These are phyloP conservation scores for Abramis brama DNA, from an alignment of 2,113 vertebrate species.

Conservation along the genomic window DNA sequence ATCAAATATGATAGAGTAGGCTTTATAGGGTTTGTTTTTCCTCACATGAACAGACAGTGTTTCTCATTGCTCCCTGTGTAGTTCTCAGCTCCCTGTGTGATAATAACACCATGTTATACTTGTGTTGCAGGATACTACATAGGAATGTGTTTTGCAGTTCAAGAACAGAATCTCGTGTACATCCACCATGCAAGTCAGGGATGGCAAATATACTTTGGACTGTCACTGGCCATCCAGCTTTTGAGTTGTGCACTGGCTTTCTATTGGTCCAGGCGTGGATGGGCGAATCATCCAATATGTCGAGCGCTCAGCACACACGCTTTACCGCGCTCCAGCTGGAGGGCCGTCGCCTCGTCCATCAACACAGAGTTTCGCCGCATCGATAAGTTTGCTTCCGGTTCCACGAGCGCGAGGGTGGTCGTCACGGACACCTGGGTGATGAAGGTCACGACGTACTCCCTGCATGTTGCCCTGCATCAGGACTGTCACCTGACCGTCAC, in stretches of 20 bases:
- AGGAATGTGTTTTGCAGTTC: conserved; percentile 90
- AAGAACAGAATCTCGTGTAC: conserved; percentile 81
- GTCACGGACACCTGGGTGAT: conserved; percentile 93
- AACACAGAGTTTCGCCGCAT: conserved; percentile 91
- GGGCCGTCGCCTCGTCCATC: conserved; percentile 83
- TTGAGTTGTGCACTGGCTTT: conserved; percentile 72
- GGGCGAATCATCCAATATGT: conserved; percentile 86
- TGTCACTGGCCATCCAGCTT: conserved; percentile 75
- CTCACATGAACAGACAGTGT: background rate
- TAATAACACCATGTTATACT: background rate
- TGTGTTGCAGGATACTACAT: conserved; percentile 86
- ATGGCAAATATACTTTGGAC: conserved; percentile 81
- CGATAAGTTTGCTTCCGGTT: conserved; percentile 91
- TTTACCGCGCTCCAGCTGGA: conserved; percentile 78
- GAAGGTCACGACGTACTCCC: conserved; percentile 86
- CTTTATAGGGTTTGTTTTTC: background rate
- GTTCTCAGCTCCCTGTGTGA: background rate
- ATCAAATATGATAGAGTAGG: too few species aligned
- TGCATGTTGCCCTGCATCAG: conserved; percentile 85
- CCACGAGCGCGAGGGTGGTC: conserved; percentile 83
- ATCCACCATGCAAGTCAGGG: conserved; percentile 74
- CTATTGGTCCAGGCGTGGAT: conserved; percentile 83
- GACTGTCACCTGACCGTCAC: conserved; percentile 87
- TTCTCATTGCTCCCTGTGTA: background rate
- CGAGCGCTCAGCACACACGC: conserved; percentile 74